Conservation (phyloP, 2,888 invertebrate species). For the Tetanocera ferruginea region DNA sequence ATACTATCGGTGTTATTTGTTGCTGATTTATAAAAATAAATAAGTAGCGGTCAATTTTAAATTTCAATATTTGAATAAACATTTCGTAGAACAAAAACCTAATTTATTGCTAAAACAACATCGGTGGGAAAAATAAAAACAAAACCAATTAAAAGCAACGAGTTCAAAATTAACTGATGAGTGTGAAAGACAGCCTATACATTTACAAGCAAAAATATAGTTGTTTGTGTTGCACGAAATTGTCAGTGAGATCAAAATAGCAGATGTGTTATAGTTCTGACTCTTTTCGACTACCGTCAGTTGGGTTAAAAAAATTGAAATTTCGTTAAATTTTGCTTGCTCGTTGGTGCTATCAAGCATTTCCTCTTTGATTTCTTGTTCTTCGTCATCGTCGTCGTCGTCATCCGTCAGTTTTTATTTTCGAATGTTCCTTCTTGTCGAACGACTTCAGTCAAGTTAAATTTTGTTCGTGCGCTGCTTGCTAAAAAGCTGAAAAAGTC, state of each 20-base stretch:
- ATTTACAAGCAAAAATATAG: background rate
- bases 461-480: conserved; percentile 47
- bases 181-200: background rate
- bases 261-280: background rate
- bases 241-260: background rate
- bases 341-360: background rate
- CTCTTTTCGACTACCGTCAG: conserved; percentile 1
- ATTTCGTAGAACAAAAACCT: no score
- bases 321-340: conserved; percentile 11
- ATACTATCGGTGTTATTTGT: no score
- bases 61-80: no score
- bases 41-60: no score
- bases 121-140: no score
- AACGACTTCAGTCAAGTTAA: conserved; percentile 49
- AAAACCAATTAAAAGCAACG: no score
- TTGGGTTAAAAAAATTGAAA: background rate
- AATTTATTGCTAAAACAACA: no score
- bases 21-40: no score
- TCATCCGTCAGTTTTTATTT: conserved; percentile 16
- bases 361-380: background rate
- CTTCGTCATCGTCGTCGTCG: background rate
- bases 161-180: no score
- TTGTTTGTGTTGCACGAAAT: background rate
- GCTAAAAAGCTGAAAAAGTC: conserved; percentile 40
- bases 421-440: conserved; percentile 39